Evolutionary conservation across 1,140 invertebrate species (phyloP), one percentile per base, ranked within the genome.

Genomic region (Drosophila elegans): DNA sequence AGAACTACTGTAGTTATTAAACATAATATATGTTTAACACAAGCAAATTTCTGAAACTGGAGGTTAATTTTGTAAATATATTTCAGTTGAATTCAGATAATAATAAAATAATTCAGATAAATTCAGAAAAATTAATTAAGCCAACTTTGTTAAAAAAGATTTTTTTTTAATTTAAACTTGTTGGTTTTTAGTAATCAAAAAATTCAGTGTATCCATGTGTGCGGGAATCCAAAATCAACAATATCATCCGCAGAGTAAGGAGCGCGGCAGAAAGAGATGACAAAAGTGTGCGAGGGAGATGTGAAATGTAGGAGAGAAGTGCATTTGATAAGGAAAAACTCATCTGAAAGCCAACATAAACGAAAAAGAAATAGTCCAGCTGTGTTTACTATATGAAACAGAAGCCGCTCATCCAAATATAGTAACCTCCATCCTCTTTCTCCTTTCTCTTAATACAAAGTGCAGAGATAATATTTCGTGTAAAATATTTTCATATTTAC

Each of bases 401-500:
- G 60, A 45, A 72, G 73, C 59, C 60, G 60, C 46, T 41, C 62
- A 64, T 66, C 44, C 59, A 78, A 82, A 82, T 74, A 82, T 82
- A 82, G 63, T 29, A 42, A 57, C 34, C 48, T 36, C 55, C 13
- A 38, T 16, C 42, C 25, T 2, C 4, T 11, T 13, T 12, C 38
- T 10, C 39, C 21, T 44, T 32, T 53, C 12, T 10, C 39, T 54
- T 16, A 39, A n/a, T 41, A 42, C 57, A 63, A 61, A 75, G 69
- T 75, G 73, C 73, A 66, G 46, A 49, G 60, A 69, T 61, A 71
- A 64, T 78, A 57, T 55, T 88, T 78, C 76, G 79, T 83, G 83
- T 77, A 83, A 86, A 82, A 79, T 79, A 52, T 82, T 79, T 80
- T 73, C 63, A 75, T 85, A 85, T 85, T 86, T 82, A 60, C 78